These are phyloP conservation scores for Cydia amplana DNA, from an alignment of 1,140 invertebrate genomes.

Conservation along the genomic window DNA sequence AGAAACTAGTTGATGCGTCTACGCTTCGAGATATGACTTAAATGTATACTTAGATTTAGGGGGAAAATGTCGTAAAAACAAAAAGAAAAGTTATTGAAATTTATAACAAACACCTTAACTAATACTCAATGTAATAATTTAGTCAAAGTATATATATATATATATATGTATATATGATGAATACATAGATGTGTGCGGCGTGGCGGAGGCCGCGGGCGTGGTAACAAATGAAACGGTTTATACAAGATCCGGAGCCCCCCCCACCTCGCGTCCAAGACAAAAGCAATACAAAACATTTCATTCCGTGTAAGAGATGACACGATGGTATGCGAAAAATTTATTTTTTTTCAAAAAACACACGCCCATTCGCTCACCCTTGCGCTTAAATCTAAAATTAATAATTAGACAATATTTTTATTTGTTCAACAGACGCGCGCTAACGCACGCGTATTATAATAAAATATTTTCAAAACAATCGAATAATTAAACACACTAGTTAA, in stretches of 20 bases:
- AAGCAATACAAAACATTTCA: conserved; percentile 78
- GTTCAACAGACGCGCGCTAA: conserved; percentile 77
- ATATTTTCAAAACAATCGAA: conserved; percentile 79
- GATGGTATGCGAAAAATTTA: conserved; percentile 74
- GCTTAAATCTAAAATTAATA: conserved; percentile 79
- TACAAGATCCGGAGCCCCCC: conserved; percentile 57
- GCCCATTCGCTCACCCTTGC: conserved; percentile 75
- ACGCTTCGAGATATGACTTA: conserved; percentile 78
- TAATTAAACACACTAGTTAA: conserved; percentile 79
- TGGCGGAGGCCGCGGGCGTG: conserved; percentile 29
- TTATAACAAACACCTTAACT: conserved; percentile 79
- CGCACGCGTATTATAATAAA: conserved; percentile 78
- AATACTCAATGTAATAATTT: conserved; percentile 75
- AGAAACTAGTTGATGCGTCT: conserved; percentile 68
- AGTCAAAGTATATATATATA: conserved; percentile 57
- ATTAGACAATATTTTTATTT: conserved; percentile 79
- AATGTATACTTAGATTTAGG: conserved; percentile 77
- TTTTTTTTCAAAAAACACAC: conserved; percentile 75
- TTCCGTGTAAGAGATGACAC: conserved; percentile 76
- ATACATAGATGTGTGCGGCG: conserved; percentile 9
- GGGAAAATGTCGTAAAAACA: conserved; percentile 77
- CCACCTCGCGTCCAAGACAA: conserved; percentile 64
- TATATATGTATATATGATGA: conserved; percentile 14
- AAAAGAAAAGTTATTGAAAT: conserved; percentile 77
- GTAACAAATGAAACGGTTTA: conserved; percentile 67